Base-by-base conservation (phyloP, 2,888 invertebrate genomes). In the Sturmia bella region DNA sequence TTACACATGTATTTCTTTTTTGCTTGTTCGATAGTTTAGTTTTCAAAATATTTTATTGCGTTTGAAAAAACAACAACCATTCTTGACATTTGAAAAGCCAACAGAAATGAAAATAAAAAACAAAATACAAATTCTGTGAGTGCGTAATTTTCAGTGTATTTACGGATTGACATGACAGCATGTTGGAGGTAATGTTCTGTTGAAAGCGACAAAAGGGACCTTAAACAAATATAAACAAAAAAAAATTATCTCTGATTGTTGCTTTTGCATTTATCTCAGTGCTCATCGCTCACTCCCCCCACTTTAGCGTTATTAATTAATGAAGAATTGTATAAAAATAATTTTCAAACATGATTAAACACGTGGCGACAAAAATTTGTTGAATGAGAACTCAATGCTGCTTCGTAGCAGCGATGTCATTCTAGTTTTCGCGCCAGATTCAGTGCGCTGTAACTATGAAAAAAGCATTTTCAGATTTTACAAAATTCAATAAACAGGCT, bases 21-120 rank as follows among this genome's bases (percentile, higher is more conserved):
- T n/a, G 13, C 5, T 70, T 9, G 57, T 59, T 57, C 15, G 17
- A 7, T 15, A n/a, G 17, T 32, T 56, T 56, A 27, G 3, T 21
- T 41, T 39, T 59, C 21, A 50, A 21, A 24, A 9, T 11, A n/a
- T 57, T 13, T 50, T 66, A 48, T 61, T 70, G 75, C 66, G 66
- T 72, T 66, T 27, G 66, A 75, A 54, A 45, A 24, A 50, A 66
- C 37, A 74, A 48, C 17, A 27, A 6, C 57, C 64, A 66, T 80
- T 61, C 56, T 69, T 76, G 73, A 78, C 83, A 76, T 69, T 79
- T 50, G 73, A 82, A 84, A 82, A 79, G 76, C 76, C 79, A 82
- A 79, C 56, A 73, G 72, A 81, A 82, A 82, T 81, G 81, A 63
- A 74, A 19, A 66, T 56, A 27, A 61, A 61, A 15, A 21, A 17